Percentiles rank a stretch among this genome's conserved stretches.
Conservation (phyloP, 2,888 invertebrate genomes). For the Allacma fusca region DNA sequence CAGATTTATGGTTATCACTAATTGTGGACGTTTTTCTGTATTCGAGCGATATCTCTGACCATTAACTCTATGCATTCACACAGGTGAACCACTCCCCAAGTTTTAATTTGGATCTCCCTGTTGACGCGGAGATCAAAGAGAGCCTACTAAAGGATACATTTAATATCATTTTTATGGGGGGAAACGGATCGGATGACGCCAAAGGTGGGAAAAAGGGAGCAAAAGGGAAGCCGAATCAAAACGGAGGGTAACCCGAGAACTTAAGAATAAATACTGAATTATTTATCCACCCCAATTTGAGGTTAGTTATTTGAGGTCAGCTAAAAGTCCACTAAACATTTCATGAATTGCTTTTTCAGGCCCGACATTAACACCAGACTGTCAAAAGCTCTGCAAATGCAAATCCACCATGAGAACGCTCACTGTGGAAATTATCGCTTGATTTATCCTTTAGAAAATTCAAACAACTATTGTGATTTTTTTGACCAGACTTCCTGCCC, state of each 20-base stretch:
- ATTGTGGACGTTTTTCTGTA: constrained; percentile 36
- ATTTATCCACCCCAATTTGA: no score
- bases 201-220: not conserved
- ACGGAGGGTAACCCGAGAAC: not conserved
- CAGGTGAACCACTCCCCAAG: constrained; percentile 92
- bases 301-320: no score
- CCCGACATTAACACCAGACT: constrained; percentile 32
- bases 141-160: constrained; percentile 79
- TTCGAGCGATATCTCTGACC: no score
- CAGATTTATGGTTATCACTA: not conserved
- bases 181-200: not conserved
- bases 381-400: constrained; percentile 64
- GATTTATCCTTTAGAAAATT: constrained; percentile 55
- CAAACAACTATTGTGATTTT: constrained; percentile 65
- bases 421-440: constrained; percentile 76
- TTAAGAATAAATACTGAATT: no score
- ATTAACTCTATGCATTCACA: not conserved
- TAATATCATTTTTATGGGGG: constrained; percentile 74
- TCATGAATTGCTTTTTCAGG: not conserved
- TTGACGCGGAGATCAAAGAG: constrained; percentile 88
- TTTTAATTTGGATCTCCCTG: constrained; percentile 85
- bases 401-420: constrained; percentile 76
- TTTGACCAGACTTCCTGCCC: constrained; percentile 71
- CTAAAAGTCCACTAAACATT: no score
- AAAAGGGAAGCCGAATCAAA: not conserved